A percentile compares a stretch with the other conserved stretches of the same genome.
phyloP scores from a whole-genome alignment of 2,888 invertebrate genomes.

The Pyrocoelia pectoralis region DNA sequence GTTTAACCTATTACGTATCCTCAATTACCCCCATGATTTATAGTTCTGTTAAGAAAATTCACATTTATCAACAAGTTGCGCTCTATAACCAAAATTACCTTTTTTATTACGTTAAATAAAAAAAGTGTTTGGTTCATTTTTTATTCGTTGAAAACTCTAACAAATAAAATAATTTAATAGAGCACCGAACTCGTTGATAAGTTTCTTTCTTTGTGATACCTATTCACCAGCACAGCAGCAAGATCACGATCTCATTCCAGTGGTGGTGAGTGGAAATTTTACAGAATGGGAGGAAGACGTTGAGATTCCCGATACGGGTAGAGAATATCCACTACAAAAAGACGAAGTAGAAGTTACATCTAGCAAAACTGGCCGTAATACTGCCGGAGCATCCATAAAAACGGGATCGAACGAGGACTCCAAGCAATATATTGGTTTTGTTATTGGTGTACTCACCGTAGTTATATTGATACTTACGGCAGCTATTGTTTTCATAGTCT shows the following conservation, averaged over 20 bases:
- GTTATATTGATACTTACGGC: constrained; percentile 75
- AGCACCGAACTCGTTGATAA: constrained; percentile 19
- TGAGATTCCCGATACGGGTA: constrained; percentile 59
- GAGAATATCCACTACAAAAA: constrained; percentile 72
- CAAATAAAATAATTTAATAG: background rate
- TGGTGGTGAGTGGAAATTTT: constrained; percentile 68
- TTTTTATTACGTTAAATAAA: background rate
- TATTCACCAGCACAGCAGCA: constrained; percentile 44
- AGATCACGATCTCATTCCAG: constrained; percentile 55
- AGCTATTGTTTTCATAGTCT: constrained; percentile 75
- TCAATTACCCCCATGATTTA: constrained; percentile 47
- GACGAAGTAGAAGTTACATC: constrained; percentile 72
- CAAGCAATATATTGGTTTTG: constrained; percentile 69
- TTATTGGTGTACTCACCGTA: constrained; percentile 75
- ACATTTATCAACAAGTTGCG: constrained; percentile 41
- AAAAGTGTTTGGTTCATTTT: background rate
- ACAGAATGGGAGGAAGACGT: constrained; percentile 69
- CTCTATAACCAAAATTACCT: background rate
- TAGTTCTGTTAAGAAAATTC: constrained; percentile 41
- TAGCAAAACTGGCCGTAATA: constrained; percentile 64
- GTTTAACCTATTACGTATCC: constrained; percentile 29
- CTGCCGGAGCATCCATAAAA: constrained; percentile 41
- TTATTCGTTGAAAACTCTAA: background rate
- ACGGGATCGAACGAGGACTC: constrained; percentile 62
- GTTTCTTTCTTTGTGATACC: constrained; percentile 43